Base-by-base conservation (phyloP, 1,140 invertebrate genomes). In the Listronotus bonariensis region DNA sequence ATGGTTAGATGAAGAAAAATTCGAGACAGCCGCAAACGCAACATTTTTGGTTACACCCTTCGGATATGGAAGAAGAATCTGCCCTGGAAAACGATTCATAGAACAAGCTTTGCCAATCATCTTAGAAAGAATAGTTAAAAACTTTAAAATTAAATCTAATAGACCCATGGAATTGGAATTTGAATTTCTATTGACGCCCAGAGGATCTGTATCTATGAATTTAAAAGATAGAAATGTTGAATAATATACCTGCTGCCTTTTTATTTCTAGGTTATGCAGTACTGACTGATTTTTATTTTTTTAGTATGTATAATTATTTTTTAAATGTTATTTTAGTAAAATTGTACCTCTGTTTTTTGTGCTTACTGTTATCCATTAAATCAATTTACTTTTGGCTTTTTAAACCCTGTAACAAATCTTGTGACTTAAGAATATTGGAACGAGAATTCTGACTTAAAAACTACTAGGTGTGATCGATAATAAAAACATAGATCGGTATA, bases 21-120 rank as follows among this genome's bases (percentile, higher is more conserved):
- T 78, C 10, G 72, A 78, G 7, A 77, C 77, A 6, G 75, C 81
- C 20, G 76, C 77, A 3, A 77, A 77, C 65, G 81, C 85, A 0
- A 80, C 85, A 4, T 84, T 82, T 31, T 78, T 95, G 14, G 85
- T 95, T 0, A 86, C 91, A 3, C 92, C 95, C 0, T 98, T 97
- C 80, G 96, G 96, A 0, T 84, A 87, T 55, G 96, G 96, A 0
- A 82, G 85, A 42, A 80, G 91, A 51, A 89, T 90, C 76, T 94
- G 91, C 78, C 91, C 91, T 0, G 92, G 91, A 15, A 91, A 92
- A 78, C 80, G 90, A 55, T 92, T 92, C 70, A 87, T 92, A 3
- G 90, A 93, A 70, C 84, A 92, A 56, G 88, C 89, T 59, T 79
- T 94, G 6, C 87, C 90, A 62, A 79, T 92, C 18, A 81, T 91